Evolutionary conservation across 2,888 invertebrate species (phyloP).

Genomic region (Lumbricus terrestris): DNA sequence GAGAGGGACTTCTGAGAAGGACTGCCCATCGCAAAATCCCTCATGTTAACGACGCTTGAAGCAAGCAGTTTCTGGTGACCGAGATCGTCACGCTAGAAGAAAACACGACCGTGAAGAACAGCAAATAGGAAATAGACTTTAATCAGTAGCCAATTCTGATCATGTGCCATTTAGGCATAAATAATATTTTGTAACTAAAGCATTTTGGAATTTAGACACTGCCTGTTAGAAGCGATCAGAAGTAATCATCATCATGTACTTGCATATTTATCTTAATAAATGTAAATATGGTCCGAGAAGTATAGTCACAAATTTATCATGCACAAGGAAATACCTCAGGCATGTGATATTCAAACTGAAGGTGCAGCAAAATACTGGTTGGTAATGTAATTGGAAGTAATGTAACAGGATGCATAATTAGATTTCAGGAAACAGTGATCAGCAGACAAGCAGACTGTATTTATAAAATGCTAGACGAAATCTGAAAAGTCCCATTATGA

Average conservation of each 20-base stretch:
- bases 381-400: not conserved
- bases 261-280: not conserved
- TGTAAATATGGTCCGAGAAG: not conserved
- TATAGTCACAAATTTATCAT: not conserved
- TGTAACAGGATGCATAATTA: not conserved
- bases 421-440: not conserved
- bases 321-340: not conserved
- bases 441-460: not conserved
- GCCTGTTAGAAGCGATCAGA: not conserved
- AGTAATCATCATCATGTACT: not conserved
- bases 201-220: not conserved
- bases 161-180: not conserved
- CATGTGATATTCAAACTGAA: not conserved
- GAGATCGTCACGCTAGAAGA: constrained; percentile 55
- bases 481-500: not conserved
- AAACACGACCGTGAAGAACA: not conserved
- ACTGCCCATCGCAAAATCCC: constrained; percentile 80
- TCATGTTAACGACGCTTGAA: constrained; percentile 81
- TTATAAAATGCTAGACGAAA: not conserved
- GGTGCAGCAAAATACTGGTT: no score
- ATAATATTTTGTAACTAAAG: not conserved
- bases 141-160: not conserved
- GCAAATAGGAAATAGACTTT: not conserved
- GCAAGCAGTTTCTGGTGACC: constrained; percentile 87
- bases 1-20: constrained; percentile 80